Evolutionary conservation across 1,140 invertebrate species (phyloP).

Genomic region (Bemisia tabaci): DNA sequence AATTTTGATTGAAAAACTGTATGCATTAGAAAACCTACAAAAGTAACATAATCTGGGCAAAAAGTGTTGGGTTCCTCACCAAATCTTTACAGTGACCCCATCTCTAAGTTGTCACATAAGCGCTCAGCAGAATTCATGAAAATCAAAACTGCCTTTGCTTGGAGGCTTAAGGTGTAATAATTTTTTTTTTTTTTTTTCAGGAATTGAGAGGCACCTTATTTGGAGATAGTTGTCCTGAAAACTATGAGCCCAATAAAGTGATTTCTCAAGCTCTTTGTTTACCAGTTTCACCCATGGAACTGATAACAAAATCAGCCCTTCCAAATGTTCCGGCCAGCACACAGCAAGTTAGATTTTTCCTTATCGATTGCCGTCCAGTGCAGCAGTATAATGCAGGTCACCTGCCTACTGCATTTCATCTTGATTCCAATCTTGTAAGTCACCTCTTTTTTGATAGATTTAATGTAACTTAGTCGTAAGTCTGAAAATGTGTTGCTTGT

Average conservation of each 20-base stretch:
- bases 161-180: too few species aligned
- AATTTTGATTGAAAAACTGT: too few species aligned
- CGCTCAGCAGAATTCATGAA: too few species aligned
- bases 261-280: slow-evolving; percentile 81
- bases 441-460: slow-evolving; percentile 8
- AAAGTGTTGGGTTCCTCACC: too few species aligned
- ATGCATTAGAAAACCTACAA: too few species aligned
- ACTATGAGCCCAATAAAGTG: slow-evolving; percentile 16
- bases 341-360: slow-evolving; percentile 71
- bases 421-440: slow-evolving; percentile 81
- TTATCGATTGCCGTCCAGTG: slow-evolving; percentile 91
- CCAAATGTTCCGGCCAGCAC: slow-evolving; percentile 31
- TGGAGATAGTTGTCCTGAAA: slow-evolving; percentile 36
- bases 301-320: slow-evolving; percentile 48
- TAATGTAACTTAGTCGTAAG: slow-evolving; percentile 1
- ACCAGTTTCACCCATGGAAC: slow-evolving; percentile 76
- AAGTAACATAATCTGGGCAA: too few species aligned
- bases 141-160: too few species aligned
- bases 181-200: slow-evolving; percentile 20
- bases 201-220: slow-evolving; percentile 37
- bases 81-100: too few species aligned
- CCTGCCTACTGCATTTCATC: slow-evolving; percentile 90
- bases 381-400: slow-evolving; percentile 96
- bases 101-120: too few species aligned
- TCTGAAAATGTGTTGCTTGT: background rate